These are phyloP conservation scores for Cantharis rustica DNA, from an alignment of 2,888 invertebrate species.

Conservation along the genomic window DNA sequence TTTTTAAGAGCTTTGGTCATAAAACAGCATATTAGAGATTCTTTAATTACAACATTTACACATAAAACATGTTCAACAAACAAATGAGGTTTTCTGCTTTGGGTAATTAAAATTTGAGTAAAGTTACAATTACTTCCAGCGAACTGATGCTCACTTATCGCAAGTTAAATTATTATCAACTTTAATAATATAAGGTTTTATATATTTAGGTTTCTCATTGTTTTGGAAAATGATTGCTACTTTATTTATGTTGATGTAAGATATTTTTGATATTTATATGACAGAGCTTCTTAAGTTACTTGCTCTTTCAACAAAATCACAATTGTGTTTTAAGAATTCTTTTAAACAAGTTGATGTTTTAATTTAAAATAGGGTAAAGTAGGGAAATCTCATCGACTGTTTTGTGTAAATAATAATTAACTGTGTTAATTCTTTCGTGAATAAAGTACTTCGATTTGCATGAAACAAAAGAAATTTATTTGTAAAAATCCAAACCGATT, in stretches of 20 bases:
- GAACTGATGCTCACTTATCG: not conserved
- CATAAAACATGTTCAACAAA: not conserved
- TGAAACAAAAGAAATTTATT: too few relatives aligned
- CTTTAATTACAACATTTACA: not conserved
- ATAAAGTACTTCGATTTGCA: too few relatives aligned
- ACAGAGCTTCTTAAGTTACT: not conserved
- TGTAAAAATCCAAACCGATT: too few relatives aligned
- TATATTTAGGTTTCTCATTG: not conserved
- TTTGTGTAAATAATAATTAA: too few relatives aligned
- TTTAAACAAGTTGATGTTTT: not conserved
- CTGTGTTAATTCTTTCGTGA: too few relatives aligned
- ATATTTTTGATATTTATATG: too few relatives aligned
- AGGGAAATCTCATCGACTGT: too few relatives aligned
- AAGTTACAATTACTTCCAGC: not conserved
- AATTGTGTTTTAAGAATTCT: not conserved
- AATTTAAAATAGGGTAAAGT: not conserved
- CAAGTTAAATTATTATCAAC: not conserved
- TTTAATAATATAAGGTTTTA: not conserved
- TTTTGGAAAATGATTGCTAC: not conserved
- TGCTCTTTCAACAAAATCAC: not conserved
- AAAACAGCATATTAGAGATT: not conserved
- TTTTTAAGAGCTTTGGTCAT: not conserved
- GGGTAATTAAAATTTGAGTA: not conserved
- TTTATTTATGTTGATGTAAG: not conserved
- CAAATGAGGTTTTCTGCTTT: not conserved